Conservation (phyloP, 1,140 invertebrate genomes). For the Steinernema feltiae region DNA sequence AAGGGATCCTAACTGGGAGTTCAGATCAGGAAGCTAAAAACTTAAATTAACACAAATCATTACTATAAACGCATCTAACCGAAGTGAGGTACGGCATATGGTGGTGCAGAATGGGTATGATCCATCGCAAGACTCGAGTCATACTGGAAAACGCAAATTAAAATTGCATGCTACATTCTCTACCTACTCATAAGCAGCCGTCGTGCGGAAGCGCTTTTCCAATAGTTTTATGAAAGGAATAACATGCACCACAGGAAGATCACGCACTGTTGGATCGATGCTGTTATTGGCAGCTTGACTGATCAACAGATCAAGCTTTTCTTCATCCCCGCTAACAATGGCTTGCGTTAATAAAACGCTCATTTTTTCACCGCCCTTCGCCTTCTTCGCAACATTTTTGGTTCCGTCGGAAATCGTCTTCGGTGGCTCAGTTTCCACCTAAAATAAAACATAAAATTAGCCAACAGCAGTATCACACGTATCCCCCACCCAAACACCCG, state of each 20-base stretch:
- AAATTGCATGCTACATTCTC: neutral
- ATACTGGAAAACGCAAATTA: neutral
- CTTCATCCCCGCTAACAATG: neutral
- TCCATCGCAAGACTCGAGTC: neutral
- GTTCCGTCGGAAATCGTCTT: neutral
- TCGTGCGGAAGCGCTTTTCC: neutral
- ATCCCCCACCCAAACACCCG: too few species aligned
- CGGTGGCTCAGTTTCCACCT: neutral
- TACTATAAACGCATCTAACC: neutral
- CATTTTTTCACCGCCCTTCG: neutral
- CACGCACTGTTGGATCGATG: neutral
- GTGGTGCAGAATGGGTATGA: neutral
- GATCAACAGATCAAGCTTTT: neutral
- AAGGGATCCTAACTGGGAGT: neutral
- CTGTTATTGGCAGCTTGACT: neutral
- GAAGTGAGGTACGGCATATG: slow-evolving; percentile 3
- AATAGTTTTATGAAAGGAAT: neutral
- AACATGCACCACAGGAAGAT: neutral
- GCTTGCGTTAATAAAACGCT: neutral
- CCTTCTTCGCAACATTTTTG: neutral
- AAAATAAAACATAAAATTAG: too few species aligned
- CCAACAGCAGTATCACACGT: too few species aligned
- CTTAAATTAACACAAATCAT: neutral
- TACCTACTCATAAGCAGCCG: neutral
- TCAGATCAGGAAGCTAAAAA: neutral